phyloP scores from a whole-genome alignment of 2,888 invertebrate species.

The Apantesis nais region DNA sequence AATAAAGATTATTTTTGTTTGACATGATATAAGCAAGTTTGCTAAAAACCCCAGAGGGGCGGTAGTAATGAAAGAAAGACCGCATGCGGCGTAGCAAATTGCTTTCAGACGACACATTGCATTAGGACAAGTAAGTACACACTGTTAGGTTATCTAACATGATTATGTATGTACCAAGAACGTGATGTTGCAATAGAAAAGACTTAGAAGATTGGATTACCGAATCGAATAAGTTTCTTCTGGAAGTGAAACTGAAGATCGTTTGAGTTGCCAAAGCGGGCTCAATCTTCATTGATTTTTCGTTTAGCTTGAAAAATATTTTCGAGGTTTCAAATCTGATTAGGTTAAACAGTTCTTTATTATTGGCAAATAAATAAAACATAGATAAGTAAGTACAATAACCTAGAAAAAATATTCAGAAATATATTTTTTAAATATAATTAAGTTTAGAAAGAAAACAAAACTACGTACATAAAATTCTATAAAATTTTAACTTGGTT shows the following conservation, averaged over 20 bases:
- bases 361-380: too few species aligned
- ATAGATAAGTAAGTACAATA: too few species aligned
- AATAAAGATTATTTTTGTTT: constrained; percentile 16
- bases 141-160: constrained; percentile 39
- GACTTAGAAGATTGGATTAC: constrained; percentile 22
- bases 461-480: not conserved
- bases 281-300: constrained; percentile 6
- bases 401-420: too few species aligned
- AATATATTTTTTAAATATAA: too few species aligned
- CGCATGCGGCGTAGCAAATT: constrained; percentile 79
- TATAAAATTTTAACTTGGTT: not conserved
- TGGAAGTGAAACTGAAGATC: constrained; percentile 5
- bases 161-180: constrained; percentile 27
- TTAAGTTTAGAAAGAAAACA: too few species aligned
- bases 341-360: not conserved
- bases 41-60: constrained; percentile 46
- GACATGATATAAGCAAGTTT: constrained; percentile 15
- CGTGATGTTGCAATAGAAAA: constrained; percentile 11
- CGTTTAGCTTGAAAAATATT: not conserved
- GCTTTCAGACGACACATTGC: constrained; percentile 81
- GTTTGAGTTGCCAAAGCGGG: constrained; percentile 1
- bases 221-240: constrained; percentile 4
- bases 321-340: not conserved
- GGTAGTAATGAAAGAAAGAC: constrained; percentile 76
- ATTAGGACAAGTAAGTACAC: constrained; percentile 63